Conservation (phyloP, 92 coral and sea anemone genomes). For the Palythoa caribaeorum region DNA sequence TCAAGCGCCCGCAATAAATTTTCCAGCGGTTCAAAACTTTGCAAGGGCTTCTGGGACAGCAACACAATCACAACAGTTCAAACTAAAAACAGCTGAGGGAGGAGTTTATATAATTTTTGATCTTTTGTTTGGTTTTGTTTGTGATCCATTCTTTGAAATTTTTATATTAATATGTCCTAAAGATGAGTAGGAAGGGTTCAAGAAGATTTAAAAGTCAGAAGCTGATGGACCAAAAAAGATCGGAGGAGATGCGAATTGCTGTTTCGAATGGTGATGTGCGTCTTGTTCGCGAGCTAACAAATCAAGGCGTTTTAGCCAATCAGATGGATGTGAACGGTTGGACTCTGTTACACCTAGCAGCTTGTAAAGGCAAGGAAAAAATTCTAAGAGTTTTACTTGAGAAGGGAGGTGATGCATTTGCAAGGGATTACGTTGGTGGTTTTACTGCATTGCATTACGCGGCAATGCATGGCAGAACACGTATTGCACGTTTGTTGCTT, state of each 20-base stretch:
- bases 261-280: slow-evolving; percentile 89
- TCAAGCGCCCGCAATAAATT: slow-evolving; percentile 39
- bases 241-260: slow-evolving; percentile 75
- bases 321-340: slow-evolving; percentile 90
- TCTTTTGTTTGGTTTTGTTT: slow-evolving; percentile 1
- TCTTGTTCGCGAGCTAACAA: slow-evolving; percentile 83
- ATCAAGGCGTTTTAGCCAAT: slow-evolving; percentile 81
- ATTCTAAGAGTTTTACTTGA: slow-evolving; percentile 83
- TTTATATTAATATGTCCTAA: background rate
- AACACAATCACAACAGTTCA: slow-evolving; percentile 3
- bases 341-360: slow-evolving; percentile 89
- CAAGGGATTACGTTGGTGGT: slow-evolving; percentile 88
- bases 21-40: slow-evolving; percentile 35
- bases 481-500: slow-evolving; percentile 82
- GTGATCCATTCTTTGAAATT: background rate
- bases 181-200: slow-evolving; percentile 73
- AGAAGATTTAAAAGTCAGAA: slow-evolving; percentile 56
- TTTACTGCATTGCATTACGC: slow-evolving; percentile 92
- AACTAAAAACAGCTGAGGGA: slow-evolving; percentile 27
- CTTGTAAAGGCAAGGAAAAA: slow-evolving; percentile 91
- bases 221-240: slow-evolving; percentile 56
- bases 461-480: slow-evolving; percentile 91
- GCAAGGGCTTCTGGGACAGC: slow-evolving; percentile 53
- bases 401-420: slow-evolving; percentile 88
- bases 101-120: slow-evolving; percentile 30